These are phyloP conservation scores for Chelonoidis abingdonii DNA, from an alignment of 2,113 vertebrate species.

Conservation along the genomic window DNA sequence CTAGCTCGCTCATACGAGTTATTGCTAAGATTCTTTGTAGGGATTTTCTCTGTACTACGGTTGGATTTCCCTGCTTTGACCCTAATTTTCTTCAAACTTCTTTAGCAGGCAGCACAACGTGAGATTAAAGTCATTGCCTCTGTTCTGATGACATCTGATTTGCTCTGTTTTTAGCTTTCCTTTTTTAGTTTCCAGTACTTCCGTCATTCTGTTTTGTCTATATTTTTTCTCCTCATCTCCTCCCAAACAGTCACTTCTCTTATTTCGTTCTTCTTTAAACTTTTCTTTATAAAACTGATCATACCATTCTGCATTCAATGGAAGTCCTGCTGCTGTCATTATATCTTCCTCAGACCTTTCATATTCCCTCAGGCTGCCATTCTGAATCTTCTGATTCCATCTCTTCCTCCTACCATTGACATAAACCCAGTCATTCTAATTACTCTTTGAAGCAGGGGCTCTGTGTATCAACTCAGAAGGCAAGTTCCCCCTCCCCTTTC, in stretches of 20 bases:
- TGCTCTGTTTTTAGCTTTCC: not conserved
- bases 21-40: not conserved
- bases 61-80: not conserved
- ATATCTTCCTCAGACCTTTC: not conserved
- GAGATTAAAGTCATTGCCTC: not conserved
- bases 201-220: not conserved
- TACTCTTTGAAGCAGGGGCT: not conserved
- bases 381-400: not conserved
- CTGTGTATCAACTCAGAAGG: not conserved
- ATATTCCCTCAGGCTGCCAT: not conserved
- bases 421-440: not conserved
- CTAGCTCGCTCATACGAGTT: not conserved
- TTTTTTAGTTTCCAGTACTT: not conserved
- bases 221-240: not conserved
- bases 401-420: not conserved
- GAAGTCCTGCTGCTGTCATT: not conserved
- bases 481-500: not conserved
- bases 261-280: not conserved
- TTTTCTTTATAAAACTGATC: not conserved
- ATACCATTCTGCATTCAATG: not conserved
- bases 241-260: not conserved
- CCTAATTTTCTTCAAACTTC: not conserved
- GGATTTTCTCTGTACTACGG: not conserved
- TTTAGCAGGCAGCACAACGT: not conserved
- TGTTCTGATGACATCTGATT: not conserved